Conservation (phyloP, 1,140 invertebrate genomes). For the Teleopsis dalmanni region DNA sequence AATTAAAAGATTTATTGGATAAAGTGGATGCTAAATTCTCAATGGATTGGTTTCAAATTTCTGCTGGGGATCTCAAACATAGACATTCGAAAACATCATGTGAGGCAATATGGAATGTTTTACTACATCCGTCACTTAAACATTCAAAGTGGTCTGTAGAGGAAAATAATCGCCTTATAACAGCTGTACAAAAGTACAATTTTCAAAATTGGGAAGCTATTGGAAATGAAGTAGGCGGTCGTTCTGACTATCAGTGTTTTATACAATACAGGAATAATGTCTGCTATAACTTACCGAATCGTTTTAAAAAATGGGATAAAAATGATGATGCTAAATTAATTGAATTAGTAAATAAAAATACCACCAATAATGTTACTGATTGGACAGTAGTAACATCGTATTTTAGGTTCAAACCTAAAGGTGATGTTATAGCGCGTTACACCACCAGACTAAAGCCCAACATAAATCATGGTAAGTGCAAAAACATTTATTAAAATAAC, state of each 20-base stretch:
- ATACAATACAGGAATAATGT: constrained; percentile 53
- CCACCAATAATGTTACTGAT: constrained; percentile 54
- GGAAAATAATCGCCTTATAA: constrained; percentile 51
- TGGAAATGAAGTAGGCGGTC: constrained; percentile 47
- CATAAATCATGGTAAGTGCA: constrained; percentile 33
- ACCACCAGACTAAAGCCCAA: constrained; percentile 37
- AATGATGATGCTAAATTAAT: constrained; percentile 53
- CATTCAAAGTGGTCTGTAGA: constrained; percentile 51
- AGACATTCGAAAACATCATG: constrained; percentile 50
- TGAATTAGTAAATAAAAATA: constrained; percentile 49
- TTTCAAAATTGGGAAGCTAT: constrained; percentile 59
- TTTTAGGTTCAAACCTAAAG: constrained; percentile 54
- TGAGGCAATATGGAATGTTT: constrained; percentile 58
- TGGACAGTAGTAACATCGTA: constrained; percentile 55
- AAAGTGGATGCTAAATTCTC: constrained; percentile 20
- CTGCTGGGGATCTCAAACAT: constrained; percentile 42
- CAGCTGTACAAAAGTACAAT: constrained; percentile 45
- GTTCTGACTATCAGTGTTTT: constrained; percentile 60
- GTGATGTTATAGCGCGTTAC: constrained; percentile 56
- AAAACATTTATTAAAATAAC: constrained; percentile 2
- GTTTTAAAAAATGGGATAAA: constrained; percentile 48
- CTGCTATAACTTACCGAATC: constrained; percentile 20
- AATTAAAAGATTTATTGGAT: constrained; percentile 11
- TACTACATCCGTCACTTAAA: constrained; percentile 57
- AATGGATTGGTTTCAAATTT: constrained; percentile 44